phyloP scores from a whole-genome alignment of 2,888 invertebrate genomes.

The Azorinus chamasolen region DNA sequence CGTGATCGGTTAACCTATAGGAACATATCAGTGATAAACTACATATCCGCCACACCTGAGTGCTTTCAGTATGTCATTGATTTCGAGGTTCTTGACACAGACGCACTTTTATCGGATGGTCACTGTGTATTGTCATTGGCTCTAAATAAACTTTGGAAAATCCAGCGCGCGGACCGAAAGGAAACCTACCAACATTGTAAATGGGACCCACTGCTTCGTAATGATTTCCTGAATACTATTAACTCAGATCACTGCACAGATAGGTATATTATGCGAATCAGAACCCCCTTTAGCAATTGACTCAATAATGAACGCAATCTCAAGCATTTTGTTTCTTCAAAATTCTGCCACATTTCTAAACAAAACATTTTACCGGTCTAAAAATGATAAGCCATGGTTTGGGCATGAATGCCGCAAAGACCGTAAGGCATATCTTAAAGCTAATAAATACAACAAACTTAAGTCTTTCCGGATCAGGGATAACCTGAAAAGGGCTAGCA shows the following conservation, averaged over 20 bases:
- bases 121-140: slow-evolving; percentile 7
- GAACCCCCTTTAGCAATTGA: too few species aligned
- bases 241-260: too few species aligned
- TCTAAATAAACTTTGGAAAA: too few species aligned
- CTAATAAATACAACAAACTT: slow-evolving; percentile 3
- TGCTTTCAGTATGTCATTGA: slow-evolving; percentile 1
- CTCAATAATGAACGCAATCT: too few species aligned
- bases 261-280: too few species aligned
- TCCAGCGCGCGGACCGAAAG: too few species aligned
- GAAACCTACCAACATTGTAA: too few species aligned
- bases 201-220: too few species aligned
- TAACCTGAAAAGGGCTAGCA: slow-evolving; percentile 5
- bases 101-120: slow-evolving; percentile 29
- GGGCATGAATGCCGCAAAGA: slow-evolving; percentile 13
- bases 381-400: slow-evolving; percentile 11
- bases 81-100: slow-evolving; percentile 29
- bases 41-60: slow-evolving; percentile 14
- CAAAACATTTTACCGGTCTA: background rate
- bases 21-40: too few species aligned
- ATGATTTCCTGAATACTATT: too few species aligned
- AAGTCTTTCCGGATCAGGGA: background rate
- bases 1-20: too few species aligned
- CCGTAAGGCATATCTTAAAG: slow-evolving; percentile 8
- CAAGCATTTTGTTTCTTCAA: background rate
- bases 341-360: background rate